Evolutionary conservation across 2,797 vertebrate species (phyloP), one percentile per base, ranked within the genome.

Genomic region (Coracias cyanogaster): DNA sequence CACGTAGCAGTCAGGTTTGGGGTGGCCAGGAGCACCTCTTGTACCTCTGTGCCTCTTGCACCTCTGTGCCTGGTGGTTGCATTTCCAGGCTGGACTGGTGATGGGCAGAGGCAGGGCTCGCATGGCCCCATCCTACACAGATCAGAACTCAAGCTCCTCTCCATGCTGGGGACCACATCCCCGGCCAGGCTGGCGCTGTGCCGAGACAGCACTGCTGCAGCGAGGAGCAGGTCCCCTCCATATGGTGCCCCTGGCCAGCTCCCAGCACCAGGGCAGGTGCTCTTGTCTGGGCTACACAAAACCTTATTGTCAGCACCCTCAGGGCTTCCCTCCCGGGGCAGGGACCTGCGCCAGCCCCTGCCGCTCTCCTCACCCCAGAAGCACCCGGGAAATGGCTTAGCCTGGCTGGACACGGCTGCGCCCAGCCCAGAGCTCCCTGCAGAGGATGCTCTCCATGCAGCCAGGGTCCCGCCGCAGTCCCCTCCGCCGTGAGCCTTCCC

Each of bases 401-500:
- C 72, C 60, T 5, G 25, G 60, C 31, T 1, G 2, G 37, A 7
- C 62, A 10, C 0, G 2, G 76, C 67, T 10, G 1, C 20, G 2
- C 37, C 33, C 31, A 37, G 8, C 46, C 8, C 43, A 3, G 51
- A 24, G 21, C 15, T 51, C 39, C 25, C 43, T 4, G 3, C 49
- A 4, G 24, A 28, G 26, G 74, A 41, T 54, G 94, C 39, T 58
- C 17, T 46, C 48, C 4, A 0, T 0, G 28, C 71, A 22, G 41
- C 35, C 8, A 0, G 2, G 1, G 9, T 74, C 41, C 37, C 35
- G 2, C n/a, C 1, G 11, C 1, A 0, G 33, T 49, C 54, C n/a
- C 52, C 35, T 76, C 54, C 24, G 8, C 43, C 51, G 3, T 3
- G 5, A 10, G 33, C 57, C 37, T 31, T 73, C 33, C 33, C 3